Evolutionary conservation across 2,113 vertebrate species (phyloP).

Genomic region (Ailuropoda melanoleuca): DNA sequence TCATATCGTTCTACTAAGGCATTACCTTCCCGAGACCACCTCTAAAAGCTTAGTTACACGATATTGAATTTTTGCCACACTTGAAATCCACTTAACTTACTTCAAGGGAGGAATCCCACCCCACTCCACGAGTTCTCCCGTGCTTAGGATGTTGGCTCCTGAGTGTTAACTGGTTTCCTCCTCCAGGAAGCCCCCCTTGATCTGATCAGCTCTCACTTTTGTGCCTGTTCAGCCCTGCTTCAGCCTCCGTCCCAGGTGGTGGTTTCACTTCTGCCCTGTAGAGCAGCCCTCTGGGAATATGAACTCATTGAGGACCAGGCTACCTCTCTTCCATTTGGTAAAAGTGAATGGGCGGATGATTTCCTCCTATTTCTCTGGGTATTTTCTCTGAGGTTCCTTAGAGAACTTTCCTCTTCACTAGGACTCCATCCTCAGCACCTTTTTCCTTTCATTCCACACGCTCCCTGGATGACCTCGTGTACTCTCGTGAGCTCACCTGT

Average conservation of each 20-base stretch:
- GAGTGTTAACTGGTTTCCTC: not conserved
- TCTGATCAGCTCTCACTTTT: not conserved
- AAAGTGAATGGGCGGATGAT: not conserved
- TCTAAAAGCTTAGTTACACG: accelerated
- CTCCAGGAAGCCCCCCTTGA: not conserved
- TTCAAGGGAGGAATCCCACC: not conserved
- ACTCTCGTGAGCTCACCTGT: not conserved
- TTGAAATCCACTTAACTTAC: not conserved
- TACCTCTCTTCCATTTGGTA: not conserved
- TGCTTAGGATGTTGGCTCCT: accelerated
- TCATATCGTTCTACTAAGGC: not conserved
- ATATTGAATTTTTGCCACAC: accelerated
- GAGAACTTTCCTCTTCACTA: not conserved
- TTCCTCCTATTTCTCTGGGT: not conserved
- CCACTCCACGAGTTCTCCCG: accelerated
- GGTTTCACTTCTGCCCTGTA: not conserved
- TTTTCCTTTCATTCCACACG: too few species aligned
- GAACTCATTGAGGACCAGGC: not conserved
- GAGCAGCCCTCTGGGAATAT: not conserved
- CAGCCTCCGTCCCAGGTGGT: accelerated
- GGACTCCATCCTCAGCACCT: not conserved
- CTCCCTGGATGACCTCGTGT: too few species aligned
- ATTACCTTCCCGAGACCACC: not conserved
- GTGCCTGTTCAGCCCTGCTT: too few species aligned
- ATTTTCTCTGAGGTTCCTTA: not conserved